Base-by-base conservation (phyloP, 2,797 vertebrate species). In the Parauchenoglanis punctatus region DNA sequence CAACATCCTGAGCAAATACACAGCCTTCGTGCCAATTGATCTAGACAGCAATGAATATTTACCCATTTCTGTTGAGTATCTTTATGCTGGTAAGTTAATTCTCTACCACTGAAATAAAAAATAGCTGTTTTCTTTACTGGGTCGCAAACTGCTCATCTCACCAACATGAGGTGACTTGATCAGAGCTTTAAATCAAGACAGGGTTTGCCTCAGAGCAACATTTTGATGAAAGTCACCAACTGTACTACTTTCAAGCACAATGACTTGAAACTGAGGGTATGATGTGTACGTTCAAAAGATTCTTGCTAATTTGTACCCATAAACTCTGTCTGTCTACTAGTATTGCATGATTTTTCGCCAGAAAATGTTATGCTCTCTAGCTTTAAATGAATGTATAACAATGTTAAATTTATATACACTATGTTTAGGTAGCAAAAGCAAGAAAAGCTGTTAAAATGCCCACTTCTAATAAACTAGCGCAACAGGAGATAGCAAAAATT, bases 1-100 rank as follows among this genome's bases (percentile, higher is more conserved):
- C 89, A 99, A 97, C 1, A 86, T 99, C 89, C 96, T 98, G 91
- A 99, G 98, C 96, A 99, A 98, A 93, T 97, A 97, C 94, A 99
- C 98, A 0, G 96, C 94, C 0, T 97, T 99, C 0, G 90, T 99
- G 85, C 97, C 98, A 0, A 95, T 99, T 75, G 98, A 99, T 90
- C 92, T 98, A 90, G 97, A 97, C 95, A 97, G 93, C 88, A 97
- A 96, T 86, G 92, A 93, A 86, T 99, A 97, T 94, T 94, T 99
- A 93, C 97, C 94, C 73, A 96, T 94, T 0, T 88, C 94, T 23
- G 91, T 98, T 76, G 96, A 97, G 88, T 98, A 96, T 92, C 93
- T 96, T 86, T 96, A 93, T 90, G 90, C 93, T 0, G 92, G 96
- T 96, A 89, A 94, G 95, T 94, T 85, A 65, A 35, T 68, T 40